Base-by-base conservation (phyloP, 1,140 invertebrate genomes). In the Pseudomyrmex pallidus region DNA sequence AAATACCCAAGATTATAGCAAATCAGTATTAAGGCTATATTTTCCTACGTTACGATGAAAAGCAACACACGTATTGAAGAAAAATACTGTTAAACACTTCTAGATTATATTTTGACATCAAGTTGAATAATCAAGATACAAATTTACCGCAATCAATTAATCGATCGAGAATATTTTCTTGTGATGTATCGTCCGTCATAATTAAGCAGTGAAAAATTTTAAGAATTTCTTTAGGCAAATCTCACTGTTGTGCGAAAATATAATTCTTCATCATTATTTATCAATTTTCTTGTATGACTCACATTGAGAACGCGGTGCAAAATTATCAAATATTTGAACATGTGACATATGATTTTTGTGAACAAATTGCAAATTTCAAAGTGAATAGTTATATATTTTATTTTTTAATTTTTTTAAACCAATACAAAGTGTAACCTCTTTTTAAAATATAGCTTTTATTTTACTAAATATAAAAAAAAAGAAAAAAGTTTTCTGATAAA, bases 131-230 rank as follows among this genome's bases (percentile, higher is more conserved):
- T 35, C 35, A 35, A 35, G 5, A 35, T 35, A 52, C 50, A 76
- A 70, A 54, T 50, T 83, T 83, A 87, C 85, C 54, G 7, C 22
- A 63, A 1, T 78, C 57, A 0, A 74, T 57, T 22, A 87, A n/a
- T 70, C 44, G 74, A 70, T 62, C 15, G 3, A 84, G 10, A 22
- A 84, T n/a, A 57, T 17, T 74, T 35, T 35, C 66, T 0, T 15
- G 25, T 4, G 56, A 9, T 10, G 67, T 25, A 9, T 72, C 54
- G 46, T 87, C 64, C 9, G 56, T 76, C 68, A 80, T 87, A 57
- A 72, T 87, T 87, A 17, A 35, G 1, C 1, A 12, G 48, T 1
- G 12, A 74, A 25, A 25, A n/a, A 80, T 35, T 25, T 64, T 4
- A 10, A 13, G 8, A 35, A 35, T 35, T 15, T 9, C 52, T 64